Evolutionary conservation across 2,113 vertebrate genomes (phyloP), one percentile per base, ranked within the genome.

Genomic region (Labrus mixtus): DNA sequence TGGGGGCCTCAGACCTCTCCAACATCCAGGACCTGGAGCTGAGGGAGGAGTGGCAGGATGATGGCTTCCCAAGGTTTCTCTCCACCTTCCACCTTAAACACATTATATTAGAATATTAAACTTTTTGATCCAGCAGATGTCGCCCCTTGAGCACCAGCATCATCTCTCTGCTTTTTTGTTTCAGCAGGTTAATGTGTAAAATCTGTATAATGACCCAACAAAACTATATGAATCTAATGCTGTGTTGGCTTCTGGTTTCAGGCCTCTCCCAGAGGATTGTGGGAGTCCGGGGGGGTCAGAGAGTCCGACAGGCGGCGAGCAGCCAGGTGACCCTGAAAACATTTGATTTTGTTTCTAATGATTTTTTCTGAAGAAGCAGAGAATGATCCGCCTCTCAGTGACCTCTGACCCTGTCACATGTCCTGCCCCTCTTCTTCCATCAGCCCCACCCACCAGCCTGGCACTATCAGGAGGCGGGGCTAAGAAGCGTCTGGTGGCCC

Each of bases 41-140:
- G 82, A 90, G 79, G 13, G 95, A 96, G 73, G 95, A 96, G 59
- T 95, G 95, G 95, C 96, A 95, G 65, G 96, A 97, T 0, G 95
- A 97, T 16, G 96, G 95, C 33, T 95, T 96, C 76, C 95, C 95
- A 9, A 78, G 94, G 96, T 96, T 62, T 6, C 10, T 29, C 29
- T 17, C 3, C 17, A 53, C 12, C 10, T 45, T 4, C 60, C 16
- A 46, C 45, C 45, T 46, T 15, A 46, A 48, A 13, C 22, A 25
- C n/a, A n/a, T n/a, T n/a, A n/a, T n/a, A n/a, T n/a, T n/a, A n/a
- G n/a, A n/a, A n/a, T n/a, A n/a, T n/a, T n/a, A n/a, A n/a, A n/a
- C n/a, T n/a, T n/a, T n/a, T n/a, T n/a, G n/a, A n/a, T n/a, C n/a
- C n/a, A n/a, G n/a, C n/a, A n/a, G n/a, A n/a, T n/a, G n/a, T n/a